Conservation (phyloP, 2,113 vertebrate species). For the Acrocephalus arundinaceus region DNA sequence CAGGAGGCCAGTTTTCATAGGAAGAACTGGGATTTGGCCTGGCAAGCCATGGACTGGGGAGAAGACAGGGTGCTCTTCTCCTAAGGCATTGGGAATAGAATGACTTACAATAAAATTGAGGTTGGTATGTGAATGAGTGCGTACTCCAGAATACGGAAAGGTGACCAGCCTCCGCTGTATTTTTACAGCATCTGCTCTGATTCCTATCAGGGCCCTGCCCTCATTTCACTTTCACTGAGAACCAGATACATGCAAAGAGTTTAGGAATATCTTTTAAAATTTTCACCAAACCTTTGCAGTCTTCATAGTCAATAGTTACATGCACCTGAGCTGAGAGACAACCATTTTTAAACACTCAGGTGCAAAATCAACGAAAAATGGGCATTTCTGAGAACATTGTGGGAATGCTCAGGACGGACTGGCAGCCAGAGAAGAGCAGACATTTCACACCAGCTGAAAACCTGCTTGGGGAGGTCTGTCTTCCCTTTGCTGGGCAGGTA, state of each 20-base stretch:
- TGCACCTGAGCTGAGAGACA: not conserved
- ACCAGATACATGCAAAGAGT: not conserved
- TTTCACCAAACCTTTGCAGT: not conserved
- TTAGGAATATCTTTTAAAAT: not conserved
- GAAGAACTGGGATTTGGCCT: not conserved
- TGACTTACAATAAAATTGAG: not conserved
- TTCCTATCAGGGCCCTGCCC: not conserved
- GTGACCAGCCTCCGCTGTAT: not conserved
- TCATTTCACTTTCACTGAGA: not conserved
- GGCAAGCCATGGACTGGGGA: not conserved
- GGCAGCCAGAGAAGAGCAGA: not conserved
- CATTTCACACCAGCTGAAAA: not conserved
- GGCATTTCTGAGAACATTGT: not conserved
- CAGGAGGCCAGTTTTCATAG: not conserved
- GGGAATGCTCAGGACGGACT: not conserved
- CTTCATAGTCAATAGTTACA: not conserved
- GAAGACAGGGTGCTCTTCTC: not conserved
- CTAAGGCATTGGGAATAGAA: not conserved
- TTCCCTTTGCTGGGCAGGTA: not conserved
- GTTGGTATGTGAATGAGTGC: not conserved
- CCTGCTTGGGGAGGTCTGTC: not conserved
- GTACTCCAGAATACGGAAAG: not conserved
- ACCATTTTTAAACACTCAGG: not conserved
- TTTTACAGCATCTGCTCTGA: not conserved
- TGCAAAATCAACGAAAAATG: accelerated